Base-by-base conservation (phyloP, 2,797 vertebrate genomes). In the Myripristis murdjan region DNA sequence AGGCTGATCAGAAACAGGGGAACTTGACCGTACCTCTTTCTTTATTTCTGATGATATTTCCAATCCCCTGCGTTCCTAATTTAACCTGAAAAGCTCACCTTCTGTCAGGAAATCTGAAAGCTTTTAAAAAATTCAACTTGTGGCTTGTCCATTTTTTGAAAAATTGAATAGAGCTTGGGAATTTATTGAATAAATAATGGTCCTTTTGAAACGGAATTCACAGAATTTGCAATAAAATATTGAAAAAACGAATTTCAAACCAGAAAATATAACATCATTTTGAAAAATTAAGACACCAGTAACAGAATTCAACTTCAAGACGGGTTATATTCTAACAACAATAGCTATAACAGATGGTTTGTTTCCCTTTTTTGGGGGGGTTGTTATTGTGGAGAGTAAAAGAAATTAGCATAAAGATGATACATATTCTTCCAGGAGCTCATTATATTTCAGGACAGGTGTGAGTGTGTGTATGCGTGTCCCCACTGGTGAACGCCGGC, bases 381-480 rank as follows among this genome's bases (percentile, higher is more conserved):
- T 5, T 20, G 23, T 37, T 56, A 61, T 65, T 24, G 73, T 43
- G 62, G 24, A 16, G 24, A 28, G 51, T 31, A 31, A 10, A 8
- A 10, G 7, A 35, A 10, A 7, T 7, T 35, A 35, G n/a, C 16
- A 53, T 53, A 31, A 53, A n/a, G 14, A 53, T 2, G 14, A 33
- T 18, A 8, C 20, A 8, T 64, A 47, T 68, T 77, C 64, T 81
- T 64, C 26, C 43, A 64, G 73, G 65, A 53, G 28, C 64, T 86
- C 77, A 73, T 88, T 90, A 82, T 53, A 55, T 67, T 54, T 62
- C 46, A 69, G 58, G 60, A 70, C 71, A 82, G 64, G 70, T 78
- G 81, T 82, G 64, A 53, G 51, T 56, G 28, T 75, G 59, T 73
- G 56, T 55, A n/a, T 43, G 12, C 8, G 2, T 18, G 43, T 16